Base-by-base conservation (phyloP, 2,888 invertebrate genomes). In the Schrankia costaestrigalis region DNA sequence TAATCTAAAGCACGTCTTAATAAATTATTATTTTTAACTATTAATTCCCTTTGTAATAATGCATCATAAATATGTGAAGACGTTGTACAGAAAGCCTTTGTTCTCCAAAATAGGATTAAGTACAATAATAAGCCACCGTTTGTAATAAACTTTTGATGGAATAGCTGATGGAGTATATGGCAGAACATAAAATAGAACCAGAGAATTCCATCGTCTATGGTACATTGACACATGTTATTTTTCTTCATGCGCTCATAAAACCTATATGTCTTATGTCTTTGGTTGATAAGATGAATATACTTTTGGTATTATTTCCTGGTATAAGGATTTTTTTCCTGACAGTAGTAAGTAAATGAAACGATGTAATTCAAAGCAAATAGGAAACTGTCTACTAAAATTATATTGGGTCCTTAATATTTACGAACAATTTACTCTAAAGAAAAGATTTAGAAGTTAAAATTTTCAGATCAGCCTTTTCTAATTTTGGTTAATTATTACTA, bases 191-290 rank as follows among this genome's bases (percentile, higher is more conserved):
- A 76, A 68, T 60, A 62, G 59, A 64, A 67, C 65, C 63, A 64
- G 65, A 60, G 56, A 71, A 71, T 68, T 66, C 70, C 69, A 68
- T 68, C 56, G 55, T 50, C 56, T 53, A 63, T 51, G 57, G 63
- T 70, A 64, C 73, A 80, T 77, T 77, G 73, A 78, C 75, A 73
- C 69, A 70, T 78, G 77, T 78, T 78, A 78, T 78, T 78, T 71
- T 71, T 68, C 59, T 56, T 63, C 66, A 77, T 75, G 67, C 46
- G 65, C 53, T 64, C 74, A 70, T 78, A 81, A 80, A 81, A 77
- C 61, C 61, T 53, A 56, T 60, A 66, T 70, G 75, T 78, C 70
- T 76, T 75, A 74, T 78, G 72, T 71, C 41, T 43, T 62, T 56
- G 56, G 55, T 61, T 69, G 62, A 64, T 66, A 63, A 56, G 69